Evolutionary conservation across 1,140 invertebrate species (phyloP).

Genomic region (Ceratosolen fusciceps): DNA sequence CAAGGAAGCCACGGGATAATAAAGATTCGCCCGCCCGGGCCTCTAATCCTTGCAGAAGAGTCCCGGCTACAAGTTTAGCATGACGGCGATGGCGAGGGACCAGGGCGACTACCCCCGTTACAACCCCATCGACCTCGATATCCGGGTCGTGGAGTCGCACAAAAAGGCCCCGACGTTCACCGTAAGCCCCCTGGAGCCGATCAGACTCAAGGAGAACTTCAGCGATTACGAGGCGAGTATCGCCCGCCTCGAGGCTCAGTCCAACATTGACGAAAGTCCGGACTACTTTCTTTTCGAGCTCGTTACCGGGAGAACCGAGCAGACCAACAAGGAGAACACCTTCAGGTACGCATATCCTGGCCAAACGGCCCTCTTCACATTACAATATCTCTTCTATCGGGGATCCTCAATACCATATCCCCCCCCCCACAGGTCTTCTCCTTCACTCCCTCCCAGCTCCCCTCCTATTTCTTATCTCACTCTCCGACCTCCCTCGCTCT

Average conservation of each 20-base stretch:
- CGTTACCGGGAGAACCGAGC: slow-evolving; percentile 84
- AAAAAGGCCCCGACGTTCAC: slow-evolving; percentile 87
- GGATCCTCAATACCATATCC: no score
- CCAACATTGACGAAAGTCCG: slow-evolving; percentile 81
- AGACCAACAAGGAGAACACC: slow-evolving; percentile 85
- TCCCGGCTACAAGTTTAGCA: slow-evolving; percentile 79
- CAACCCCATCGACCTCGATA: slow-evolving; percentile 81
- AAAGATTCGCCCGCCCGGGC: not conserved
- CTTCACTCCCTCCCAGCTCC: no score
- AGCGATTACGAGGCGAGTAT: slow-evolving; percentile 79
- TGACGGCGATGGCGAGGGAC: slow-evolving; percentile 84
- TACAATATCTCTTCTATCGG: not conserved
- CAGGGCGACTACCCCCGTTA: slow-evolving; percentile 76
- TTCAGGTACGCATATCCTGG: slow-evolving; percentile 73
- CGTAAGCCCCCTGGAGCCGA: slow-evolving; percentile 71
- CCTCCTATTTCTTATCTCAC: no score
- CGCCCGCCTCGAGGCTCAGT: slow-evolving; percentile 79
- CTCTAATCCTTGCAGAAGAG: slow-evolving; percentile 70
- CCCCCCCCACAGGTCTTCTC: no score
- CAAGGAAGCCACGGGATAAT: no score
- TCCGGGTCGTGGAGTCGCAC: slow-evolving; percentile 88
- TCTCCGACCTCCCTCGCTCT: no score
- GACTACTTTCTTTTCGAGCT: slow-evolving; percentile 81
- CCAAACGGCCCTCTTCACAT: not conserved
- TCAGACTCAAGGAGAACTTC: slow-evolving; percentile 81